Evolutionary conservation across 2,797 vertebrate species (phyloP), one percentile per base, ranked within the genome.

Genomic region (Helostoma temminkii): DNA sequence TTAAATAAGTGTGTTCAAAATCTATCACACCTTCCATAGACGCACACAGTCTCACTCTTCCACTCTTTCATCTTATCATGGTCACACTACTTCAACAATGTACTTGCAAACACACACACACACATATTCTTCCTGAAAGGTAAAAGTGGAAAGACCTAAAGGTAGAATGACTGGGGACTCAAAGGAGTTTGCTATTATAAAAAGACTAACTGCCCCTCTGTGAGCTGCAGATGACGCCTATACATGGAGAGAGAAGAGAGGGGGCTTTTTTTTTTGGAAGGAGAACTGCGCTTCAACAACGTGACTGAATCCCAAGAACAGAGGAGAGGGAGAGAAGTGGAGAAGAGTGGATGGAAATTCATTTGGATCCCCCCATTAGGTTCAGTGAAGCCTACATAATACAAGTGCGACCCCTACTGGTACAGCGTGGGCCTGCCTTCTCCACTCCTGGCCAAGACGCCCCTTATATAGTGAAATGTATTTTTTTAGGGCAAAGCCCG

Each of bases 401-500:
- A 53, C 93, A 93, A 90, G 89, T 77, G 89, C 91, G 92, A 84
- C 94, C 91, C 94, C 93, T 93, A 83, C 83, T 56, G 93, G 88
- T 67, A 0, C 1, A 47, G 36, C 30, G 10, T 3, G 5, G 41
- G 3, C 11, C 45, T 32, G 68, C 53, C 10, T 71, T 49, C 49
- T 69, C 15, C 60, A 43, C 64, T 59, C 39, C 12, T 53, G 32
- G 45, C 68, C 53, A 68, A 85, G 68, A 75, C 75, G 69, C 73
- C 53, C 24, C 53, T 46, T 6, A 30, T 47, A 53, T n/a, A 24
- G 48, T 57, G 37, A 25, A 61, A 50, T 41, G 39, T 24, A 21
- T 66, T 48, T 59, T 57, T 66, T 71, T 26, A 32, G 46, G 59
- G 15, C 28, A 79, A 50, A 69, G 24, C 25, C 50, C 4, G 30